phyloP scores from a whole-genome alignment of 2,113 vertebrate species.

The Thamnaconus septentrionalis region DNA sequence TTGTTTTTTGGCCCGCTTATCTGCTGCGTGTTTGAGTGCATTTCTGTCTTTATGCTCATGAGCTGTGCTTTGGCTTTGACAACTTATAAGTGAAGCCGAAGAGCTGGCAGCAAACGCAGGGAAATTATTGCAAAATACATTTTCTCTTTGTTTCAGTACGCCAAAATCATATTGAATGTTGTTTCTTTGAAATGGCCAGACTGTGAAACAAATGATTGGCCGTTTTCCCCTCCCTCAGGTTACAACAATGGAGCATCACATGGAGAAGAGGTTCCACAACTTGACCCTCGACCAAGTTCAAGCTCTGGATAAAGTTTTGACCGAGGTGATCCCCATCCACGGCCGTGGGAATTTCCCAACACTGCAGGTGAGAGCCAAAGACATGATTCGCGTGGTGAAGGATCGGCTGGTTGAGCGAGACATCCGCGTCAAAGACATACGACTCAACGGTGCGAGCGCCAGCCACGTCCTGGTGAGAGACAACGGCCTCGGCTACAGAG shows the following conservation, averaged over 20 bases:
- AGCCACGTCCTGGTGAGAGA: conserved; percentile 90
- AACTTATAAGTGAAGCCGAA: no score
- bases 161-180: neutral
- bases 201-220: conserved; percentile 21
- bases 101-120: no score
- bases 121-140: no score
- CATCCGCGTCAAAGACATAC: conserved; percentile 86
- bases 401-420: conserved; percentile 83
- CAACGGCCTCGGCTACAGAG: conserved; percentile 88
- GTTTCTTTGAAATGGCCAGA: neutral
- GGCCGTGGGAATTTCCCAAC: conserved; percentile 96
- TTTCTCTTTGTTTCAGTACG: no score
- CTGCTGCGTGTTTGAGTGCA: no score
- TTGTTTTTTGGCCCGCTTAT: no score
- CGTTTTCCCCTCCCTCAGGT: conserved; percentile 43
- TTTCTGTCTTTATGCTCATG: no score
- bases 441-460: conserved; percentile 94
- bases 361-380: conserved; percentile 89
- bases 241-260: conserved; percentile 53
- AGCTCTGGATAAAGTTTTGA: conserved; percentile 81
- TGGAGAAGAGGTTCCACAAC: conserved; percentile 81
- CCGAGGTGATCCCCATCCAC: conserved; percentile 90
- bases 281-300: conserved; percentile 78
- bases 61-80: no score
- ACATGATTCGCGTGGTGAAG: conserved; percentile 89